These are phyloP conservation scores for Caenorhabditis doughertyi DNA, from an alignment of 2,888 invertebrate species.

Conservation along the genomic window DNA sequence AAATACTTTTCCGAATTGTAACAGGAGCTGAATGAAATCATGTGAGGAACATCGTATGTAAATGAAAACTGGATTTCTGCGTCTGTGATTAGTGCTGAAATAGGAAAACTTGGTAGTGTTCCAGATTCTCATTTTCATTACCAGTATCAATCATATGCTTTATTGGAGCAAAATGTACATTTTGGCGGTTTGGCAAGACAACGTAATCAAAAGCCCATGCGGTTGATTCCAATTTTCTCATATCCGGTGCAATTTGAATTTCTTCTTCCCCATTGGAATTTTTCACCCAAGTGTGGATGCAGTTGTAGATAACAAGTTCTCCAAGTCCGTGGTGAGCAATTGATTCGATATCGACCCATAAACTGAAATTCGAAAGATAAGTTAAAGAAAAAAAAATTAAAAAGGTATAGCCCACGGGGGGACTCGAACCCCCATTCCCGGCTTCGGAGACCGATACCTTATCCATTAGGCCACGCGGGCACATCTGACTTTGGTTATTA, in stretches of 20 bases:
- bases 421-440: too few relatives aligned
- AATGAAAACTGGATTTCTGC: neutral
- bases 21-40: constrained; percentile 35
- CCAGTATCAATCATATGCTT: constrained; percentile 46
- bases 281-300: constrained; percentile 16
- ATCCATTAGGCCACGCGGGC: too few relatives aligned
- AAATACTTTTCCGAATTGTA: neutral
- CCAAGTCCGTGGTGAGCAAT: constrained; percentile 20
- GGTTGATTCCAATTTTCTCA: neutral
- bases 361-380: constrained; percentile 17
- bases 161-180: constrained; percentile 24
- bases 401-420: too few relatives aligned
- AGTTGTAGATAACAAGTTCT: constrained; percentile 27
- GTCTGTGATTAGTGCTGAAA: neutral
- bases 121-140: neutral
- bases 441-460: too few relatives aligned
- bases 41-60: neutral
- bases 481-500: too few relatives aligned
- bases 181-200: neutral
- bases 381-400: neutral
- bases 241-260: neutral
- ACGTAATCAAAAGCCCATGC: constrained; percentile 6
- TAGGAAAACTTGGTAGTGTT: neutral
- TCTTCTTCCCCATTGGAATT: neutral
- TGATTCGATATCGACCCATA: constrained; percentile 14